phyloP scores from a whole-genome alignment of 2,797 vertebrate genomes.

The Staurois parvus region DNA sequence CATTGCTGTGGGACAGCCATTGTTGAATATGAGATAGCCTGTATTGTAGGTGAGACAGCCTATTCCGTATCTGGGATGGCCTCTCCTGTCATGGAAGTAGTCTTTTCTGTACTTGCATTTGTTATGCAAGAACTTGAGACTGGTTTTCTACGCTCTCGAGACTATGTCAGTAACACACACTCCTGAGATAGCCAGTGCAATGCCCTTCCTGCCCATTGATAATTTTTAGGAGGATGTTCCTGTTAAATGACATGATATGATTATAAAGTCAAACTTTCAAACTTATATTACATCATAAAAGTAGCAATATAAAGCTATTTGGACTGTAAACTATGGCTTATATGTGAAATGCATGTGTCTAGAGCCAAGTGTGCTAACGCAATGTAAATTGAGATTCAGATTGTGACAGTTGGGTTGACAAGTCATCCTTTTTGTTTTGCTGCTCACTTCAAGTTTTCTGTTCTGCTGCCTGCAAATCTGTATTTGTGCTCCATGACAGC shows the following conservation, averaged over 20 bases:
- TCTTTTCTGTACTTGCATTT: too few relatives aligned
- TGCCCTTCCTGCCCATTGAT: too few relatives aligned
- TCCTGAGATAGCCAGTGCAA: too few relatives aligned
- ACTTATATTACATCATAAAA: background rate
- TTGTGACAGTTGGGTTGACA: conserved; percentile 39
- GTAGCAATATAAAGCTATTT: background rate
- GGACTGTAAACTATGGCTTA: background rate
- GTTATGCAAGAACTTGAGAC: too few relatives aligned
- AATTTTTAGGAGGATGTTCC: background rate
- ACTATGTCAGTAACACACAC: too few relatives aligned
- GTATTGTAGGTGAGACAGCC: too few relatives aligned
- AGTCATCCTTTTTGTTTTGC: conserved; percentile 29
- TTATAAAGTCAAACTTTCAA: background rate
- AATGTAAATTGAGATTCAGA: background rate
- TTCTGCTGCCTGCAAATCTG: conserved; percentile 51
- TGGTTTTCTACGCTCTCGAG: too few relatives aligned
- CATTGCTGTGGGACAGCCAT: too few relatives aligned
- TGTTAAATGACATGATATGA: background rate
- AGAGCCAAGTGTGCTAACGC: background rate
- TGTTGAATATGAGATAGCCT: too few relatives aligned
- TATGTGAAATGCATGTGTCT: conserved; percentile 9
- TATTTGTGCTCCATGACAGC: conserved; percentile 42
- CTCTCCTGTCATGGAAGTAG: too few relatives aligned
- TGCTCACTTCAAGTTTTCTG: conserved; percentile 16
- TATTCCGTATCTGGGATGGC: too few relatives aligned